Conservation (phyloP, 2,888 invertebrate genomes). For the Sinopyrophorus schimmeli region DNA sequence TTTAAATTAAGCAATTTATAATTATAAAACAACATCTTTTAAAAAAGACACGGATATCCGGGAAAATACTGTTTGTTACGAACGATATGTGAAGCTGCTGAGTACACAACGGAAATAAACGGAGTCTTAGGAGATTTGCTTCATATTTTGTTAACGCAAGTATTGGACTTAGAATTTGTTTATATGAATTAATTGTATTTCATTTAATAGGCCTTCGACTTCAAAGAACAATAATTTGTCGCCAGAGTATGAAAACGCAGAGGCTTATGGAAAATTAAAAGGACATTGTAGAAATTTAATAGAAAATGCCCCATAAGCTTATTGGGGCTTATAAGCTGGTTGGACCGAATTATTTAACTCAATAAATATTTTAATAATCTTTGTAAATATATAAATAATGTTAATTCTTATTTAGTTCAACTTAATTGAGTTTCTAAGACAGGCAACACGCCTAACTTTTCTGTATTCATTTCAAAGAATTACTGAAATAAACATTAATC, state of each 20-base stretch:
- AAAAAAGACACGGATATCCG: conserved; percentile 60
- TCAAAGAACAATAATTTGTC: conserved; percentile 60
- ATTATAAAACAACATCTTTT: neutral
- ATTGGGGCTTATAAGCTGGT: conserved; percentile 56
- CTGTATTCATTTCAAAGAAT: too few relatives aligned
- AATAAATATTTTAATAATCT: too few relatives aligned
- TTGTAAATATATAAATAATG: too few relatives aligned
- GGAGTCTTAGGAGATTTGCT: conserved; percentile 68
- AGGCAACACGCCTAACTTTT: too few relatives aligned
- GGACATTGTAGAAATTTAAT: conserved; percentile 56
- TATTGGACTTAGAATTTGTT: conserved; percentile 26
- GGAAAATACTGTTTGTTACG: conserved; percentile 66
- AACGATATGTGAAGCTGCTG: conserved; percentile 68
- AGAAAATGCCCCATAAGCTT: conserved; percentile 58
- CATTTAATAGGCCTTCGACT: conserved; percentile 61
- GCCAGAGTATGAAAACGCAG: conserved; percentile 60
- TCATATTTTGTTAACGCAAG: conserved; percentile 69
- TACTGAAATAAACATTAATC: too few relatives aligned
- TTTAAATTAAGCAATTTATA: neutral
- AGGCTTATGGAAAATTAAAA: conserved; percentile 57
- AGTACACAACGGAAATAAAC: conserved; percentile 57
- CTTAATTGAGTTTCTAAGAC: too few relatives aligned
- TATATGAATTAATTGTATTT: neutral
- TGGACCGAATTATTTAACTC: too few relatives aligned
- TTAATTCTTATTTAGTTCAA: too few relatives aligned